Evolutionary conservation across 92 coral and sea anemone genomes (phyloP).

Genomic region (Isaurus tuberculatus): DNA sequence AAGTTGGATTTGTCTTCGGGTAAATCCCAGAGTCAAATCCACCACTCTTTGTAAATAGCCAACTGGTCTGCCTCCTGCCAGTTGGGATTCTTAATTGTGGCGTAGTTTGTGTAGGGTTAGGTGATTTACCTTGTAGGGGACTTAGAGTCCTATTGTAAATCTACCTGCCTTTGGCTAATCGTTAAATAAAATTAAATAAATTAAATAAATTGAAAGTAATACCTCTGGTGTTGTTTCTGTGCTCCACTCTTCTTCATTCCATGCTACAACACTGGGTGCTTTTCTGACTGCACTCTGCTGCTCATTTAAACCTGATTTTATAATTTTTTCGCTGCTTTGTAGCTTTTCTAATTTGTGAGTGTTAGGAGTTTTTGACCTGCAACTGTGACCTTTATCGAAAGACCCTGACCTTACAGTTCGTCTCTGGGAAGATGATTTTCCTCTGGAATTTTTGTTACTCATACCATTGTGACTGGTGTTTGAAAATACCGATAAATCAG

Average conservation of each 20-base stretch:
- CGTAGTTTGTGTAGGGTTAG: too few species aligned
- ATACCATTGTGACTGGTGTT: neutral
- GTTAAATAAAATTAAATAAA: too few species aligned
- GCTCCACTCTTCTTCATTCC: neutral
- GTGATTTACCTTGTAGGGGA: too few species aligned
- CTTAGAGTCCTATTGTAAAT: too few species aligned
- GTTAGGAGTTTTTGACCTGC: conserved; percentile 1
- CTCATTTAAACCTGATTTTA: neutral
- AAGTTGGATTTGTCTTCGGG: too few species aligned
- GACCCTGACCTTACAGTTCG: conserved; percentile 4
- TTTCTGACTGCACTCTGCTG: neutral
- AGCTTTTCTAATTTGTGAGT: neutral
- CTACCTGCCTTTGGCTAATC: too few species aligned
- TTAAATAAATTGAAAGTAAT: too few species aligned
- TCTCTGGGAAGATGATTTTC: conserved; percentile 13
- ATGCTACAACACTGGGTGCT: conserved; percentile 5
- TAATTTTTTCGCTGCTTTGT: neutral
- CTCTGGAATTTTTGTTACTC: neutral
- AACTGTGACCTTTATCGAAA: neutral
- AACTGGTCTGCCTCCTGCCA: too few species aligned
- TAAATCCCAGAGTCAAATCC: too few species aligned
- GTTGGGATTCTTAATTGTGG: too few species aligned
- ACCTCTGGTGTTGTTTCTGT: neutral
- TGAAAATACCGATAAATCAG: conserved; percentile 29
- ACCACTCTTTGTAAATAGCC: too few species aligned